Conservation (phyloP, 2,797 vertebrate species). For the Thalassophryne amazonica region DNA sequence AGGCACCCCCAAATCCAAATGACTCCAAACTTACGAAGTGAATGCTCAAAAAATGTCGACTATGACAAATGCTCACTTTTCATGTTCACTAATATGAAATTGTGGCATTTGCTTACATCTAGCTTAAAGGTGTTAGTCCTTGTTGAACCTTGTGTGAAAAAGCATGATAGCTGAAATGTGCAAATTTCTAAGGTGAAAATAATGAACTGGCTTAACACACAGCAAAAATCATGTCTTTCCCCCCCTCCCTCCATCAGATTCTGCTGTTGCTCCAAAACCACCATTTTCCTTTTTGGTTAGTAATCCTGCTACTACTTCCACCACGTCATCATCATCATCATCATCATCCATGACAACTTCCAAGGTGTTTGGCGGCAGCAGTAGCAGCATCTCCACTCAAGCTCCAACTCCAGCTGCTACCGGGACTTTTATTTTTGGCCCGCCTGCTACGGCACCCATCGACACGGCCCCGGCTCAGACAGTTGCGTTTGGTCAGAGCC, state of each 20-base stretch:
- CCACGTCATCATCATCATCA: conserved; percentile 69
- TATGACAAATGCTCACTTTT: too few species aligned
- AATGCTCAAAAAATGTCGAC: too few species aligned
- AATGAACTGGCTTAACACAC: too few species aligned
- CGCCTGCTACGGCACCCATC: conserved; percentile 69
- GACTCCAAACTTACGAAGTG: too few species aligned
- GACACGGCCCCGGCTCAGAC: conserved; percentile 80
- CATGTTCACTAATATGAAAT: too few species aligned
- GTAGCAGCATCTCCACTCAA: conserved; percentile 24
- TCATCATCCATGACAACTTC: conserved; percentile 61
- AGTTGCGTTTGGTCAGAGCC: conserved; percentile 86
- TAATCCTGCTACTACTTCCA: conserved; percentile 67
- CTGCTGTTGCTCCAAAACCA: conserved; percentile 79
- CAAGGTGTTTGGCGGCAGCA: conserved; percentile 77
- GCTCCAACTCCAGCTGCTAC: conserved; percentile 57
- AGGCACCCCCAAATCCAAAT: too few species aligned
- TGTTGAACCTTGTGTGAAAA: too few species aligned
- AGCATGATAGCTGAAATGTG: too few species aligned
- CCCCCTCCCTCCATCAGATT: conserved; percentile 75
- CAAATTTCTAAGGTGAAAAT: too few species aligned
- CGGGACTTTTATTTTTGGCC: conserved; percentile 86
- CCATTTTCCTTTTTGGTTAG: conserved; percentile 84
- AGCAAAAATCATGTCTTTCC: not conserved
- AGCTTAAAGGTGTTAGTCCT: too few species aligned
- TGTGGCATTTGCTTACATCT: too few species aligned